A percentile compares a stretch with the other conserved stretches of the same genome.
These are phyloP conservation scores for Ctenosaura bakeri DNA, from an alignment of 2,797 vertebrate species.

Conservation along the genomic window DNA sequence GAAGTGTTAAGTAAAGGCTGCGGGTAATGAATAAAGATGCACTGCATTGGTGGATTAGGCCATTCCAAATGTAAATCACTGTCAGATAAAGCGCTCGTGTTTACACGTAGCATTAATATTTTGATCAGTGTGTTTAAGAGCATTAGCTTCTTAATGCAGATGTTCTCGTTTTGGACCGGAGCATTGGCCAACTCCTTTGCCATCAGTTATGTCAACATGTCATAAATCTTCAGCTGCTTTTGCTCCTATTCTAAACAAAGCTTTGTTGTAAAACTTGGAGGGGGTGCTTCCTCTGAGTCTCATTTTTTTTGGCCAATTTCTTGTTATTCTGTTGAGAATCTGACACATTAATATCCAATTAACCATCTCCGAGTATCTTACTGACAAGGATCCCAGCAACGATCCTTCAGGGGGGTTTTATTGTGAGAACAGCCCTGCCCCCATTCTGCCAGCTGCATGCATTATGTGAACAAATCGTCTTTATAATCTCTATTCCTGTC, in stretches of 20 bases:
- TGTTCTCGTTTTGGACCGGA: slow-evolving; percentile 81
- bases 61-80: slow-evolving; percentile 89
- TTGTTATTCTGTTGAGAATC: slow-evolving; percentile 79
- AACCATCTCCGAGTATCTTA: slow-evolving; percentile 77
- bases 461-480: slow-evolving; percentile 73
- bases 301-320: slow-evolving; percentile 82
- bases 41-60: slow-evolving; percentile 85
- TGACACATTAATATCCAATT: slow-evolving; percentile 83
- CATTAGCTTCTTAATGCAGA: slow-evolving; percentile 91
- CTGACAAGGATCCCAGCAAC: slow-evolving; percentile 72
- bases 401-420: slow-evolving; percentile 58
- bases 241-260: slow-evolving; percentile 80
- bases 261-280: slow-evolving; percentile 77
- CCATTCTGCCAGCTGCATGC: slow-evolving; percentile 62
- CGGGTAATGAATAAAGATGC: slow-evolving; percentile 88
- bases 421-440: slow-evolving; percentile 58
- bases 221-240: slow-evolving; percentile 83
- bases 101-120: slow-evolving; percentile 90
- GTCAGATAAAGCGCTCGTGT: slow-evolving; percentile 88
- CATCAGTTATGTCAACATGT: slow-evolving; percentile 87
- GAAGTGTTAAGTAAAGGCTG: slow-evolving; percentile 89
- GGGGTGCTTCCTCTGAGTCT: slow-evolving; percentile 76
- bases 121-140: slow-evolving; percentile 91
- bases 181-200: slow-evolving; percentile 81
- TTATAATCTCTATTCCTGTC: slow-evolving; percentile 57